phyloP scores from a whole-genome alignment of 92 coral and sea anemone genomes.

The Blastomussa wellsi region DNA sequence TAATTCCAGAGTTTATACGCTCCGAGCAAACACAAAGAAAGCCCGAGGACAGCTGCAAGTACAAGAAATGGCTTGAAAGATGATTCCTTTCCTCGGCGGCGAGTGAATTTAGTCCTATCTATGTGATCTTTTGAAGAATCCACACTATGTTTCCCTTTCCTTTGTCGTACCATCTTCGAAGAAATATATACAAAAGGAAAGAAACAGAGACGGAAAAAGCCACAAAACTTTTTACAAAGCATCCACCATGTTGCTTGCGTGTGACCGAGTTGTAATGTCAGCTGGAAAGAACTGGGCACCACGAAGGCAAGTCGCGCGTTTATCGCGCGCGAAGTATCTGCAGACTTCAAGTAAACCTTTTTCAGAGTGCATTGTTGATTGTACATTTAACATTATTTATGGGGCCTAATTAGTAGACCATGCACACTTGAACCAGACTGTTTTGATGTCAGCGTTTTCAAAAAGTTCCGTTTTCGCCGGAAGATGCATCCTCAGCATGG shows the following conservation, averaged over 20 bases:
- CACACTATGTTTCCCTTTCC: conserved; percentile 47
- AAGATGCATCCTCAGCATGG: too few relatives aligned
- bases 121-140: conserved; percentile 43
- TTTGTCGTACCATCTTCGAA: conserved; percentile 48
- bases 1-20: conserved; percentile 73
- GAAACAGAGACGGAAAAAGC: background rate
- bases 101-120: conserved; percentile 47
- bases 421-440: too few relatives aligned
- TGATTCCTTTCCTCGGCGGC: conserved; percentile 42
- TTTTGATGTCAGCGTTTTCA: too few relatives aligned
- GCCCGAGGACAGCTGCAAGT: conserved; percentile 25
- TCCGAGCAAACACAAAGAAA: conserved; percentile 48
- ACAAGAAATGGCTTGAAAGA: conserved; percentile 23
- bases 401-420: too few relatives aligned
- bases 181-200: background rate
- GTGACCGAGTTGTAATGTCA: conserved; percentile 12
- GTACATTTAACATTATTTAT: too few relatives aligned
- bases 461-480: too few relatives aligned
- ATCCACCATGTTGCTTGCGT: conserved; percentile 45
- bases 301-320: background rate
- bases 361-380: too few relatives aligned
- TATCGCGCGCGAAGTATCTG: background rate
- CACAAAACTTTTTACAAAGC: conserved; percentile 9
- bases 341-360: too few relatives aligned
- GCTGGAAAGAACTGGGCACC: conserved; percentile 5